Evolutionary conservation across 2,888 invertebrate genomes (phyloP).

Genomic region (Ichneumon xanthorius): DNA sequence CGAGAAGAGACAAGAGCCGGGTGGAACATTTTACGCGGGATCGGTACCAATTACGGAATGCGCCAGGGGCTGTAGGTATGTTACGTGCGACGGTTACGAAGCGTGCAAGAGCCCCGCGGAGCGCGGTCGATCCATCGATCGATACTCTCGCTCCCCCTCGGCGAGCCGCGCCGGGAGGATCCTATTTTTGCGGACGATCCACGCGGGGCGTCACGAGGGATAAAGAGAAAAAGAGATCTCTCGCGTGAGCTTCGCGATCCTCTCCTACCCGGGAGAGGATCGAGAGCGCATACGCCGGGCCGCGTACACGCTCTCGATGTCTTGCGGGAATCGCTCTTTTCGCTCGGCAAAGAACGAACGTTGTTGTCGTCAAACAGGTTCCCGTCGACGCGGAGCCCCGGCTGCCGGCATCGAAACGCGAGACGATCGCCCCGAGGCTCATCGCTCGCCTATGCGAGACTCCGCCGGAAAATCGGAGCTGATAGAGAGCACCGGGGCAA

Average conservation of each 20-base stretch:
- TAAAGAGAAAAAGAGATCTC: slow-evolving; percentile 8
- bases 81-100: slow-evolving; percentile 47
- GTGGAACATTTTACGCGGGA: slow-evolving; percentile 44
- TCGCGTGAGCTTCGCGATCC: not conserved
- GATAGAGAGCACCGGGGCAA: not conserved
- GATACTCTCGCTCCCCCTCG: slow-evolving; percentile 9
- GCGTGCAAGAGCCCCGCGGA: slow-evolving; percentile 21
- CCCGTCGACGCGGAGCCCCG: slow-evolving; percentile 62
- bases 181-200: slow-evolving; percentile 57
- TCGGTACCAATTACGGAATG: slow-evolving; percentile 65
- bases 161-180: slow-evolving; percentile 25
- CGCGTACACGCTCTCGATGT: slow-evolving; percentile 35
- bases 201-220: slow-evolving; percentile 44
- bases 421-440: slow-evolving; percentile 17
- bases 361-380: slow-evolving; percentile 81
- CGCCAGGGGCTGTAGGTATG: slow-evolving; percentile 25
- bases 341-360: slow-evolving; percentile 63
- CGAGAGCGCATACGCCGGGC: slow-evolving; percentile 44
- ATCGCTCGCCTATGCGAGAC: slow-evolving; percentile 48
- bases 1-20: slow-evolving; percentile 3
- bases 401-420: slow-evolving; percentile 31
- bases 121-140: slow-evolving; percentile 9
- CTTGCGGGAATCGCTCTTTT: slow-evolving; percentile 57
- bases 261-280: slow-evolving; percentile 1
- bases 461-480: slow-evolving; percentile 6